Evolutionary conservation across 1,140 invertebrate genomes (phyloP).

Genomic region (Meloidogyne floridensis): DNA sequence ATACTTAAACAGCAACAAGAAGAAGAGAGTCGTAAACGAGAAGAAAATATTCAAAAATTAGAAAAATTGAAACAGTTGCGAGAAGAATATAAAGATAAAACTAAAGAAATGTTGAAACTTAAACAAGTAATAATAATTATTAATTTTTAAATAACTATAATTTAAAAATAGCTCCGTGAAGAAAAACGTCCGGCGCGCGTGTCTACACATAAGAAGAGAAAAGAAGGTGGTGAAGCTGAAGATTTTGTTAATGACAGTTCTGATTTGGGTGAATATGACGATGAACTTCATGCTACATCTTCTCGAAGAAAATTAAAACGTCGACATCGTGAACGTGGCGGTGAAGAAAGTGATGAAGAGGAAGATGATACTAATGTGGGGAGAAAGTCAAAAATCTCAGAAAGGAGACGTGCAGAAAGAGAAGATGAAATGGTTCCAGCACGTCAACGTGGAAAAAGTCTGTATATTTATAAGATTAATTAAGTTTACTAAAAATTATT

Average conservation of each 20-base stretch:
- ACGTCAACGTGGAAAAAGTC: constrained; percentile 42
- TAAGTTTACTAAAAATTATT: background rate
- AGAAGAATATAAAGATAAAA: constrained; percentile 43
- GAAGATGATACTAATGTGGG: background rate
- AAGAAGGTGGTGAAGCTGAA: constrained; percentile 34
- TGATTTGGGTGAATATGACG: constrained; percentile 39
- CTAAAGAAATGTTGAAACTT: constrained; percentile 39
- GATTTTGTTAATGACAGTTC: constrained; percentile 49
- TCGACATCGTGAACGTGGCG: constrained; percentile 10
- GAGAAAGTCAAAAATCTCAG: constrained; percentile 26
- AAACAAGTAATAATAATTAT: background rate
- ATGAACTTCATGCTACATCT: constrained; percentile 17
- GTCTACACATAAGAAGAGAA: constrained; percentile 21
- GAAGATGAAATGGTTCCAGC: constrained; percentile 38
- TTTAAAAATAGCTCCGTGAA: constrained; percentile 15
- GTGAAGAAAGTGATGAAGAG: constrained; percentile 1
- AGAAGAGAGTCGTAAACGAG: constrained; percentile 34
- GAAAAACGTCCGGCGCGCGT: constrained; percentile 37
- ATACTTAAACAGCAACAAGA: constrained; percentile 24
- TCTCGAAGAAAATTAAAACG: constrained; percentile 22
- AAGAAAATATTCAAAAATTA: constrained; percentile 34
- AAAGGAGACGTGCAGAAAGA: constrained; percentile 2
- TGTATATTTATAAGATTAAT: constrained; percentile 12
- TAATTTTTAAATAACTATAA: background rate
- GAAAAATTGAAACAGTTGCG: constrained; percentile 37